Base-by-base conservation (phyloP, 2,113 vertebrate species). In the Macquaria ambigua region DNA sequence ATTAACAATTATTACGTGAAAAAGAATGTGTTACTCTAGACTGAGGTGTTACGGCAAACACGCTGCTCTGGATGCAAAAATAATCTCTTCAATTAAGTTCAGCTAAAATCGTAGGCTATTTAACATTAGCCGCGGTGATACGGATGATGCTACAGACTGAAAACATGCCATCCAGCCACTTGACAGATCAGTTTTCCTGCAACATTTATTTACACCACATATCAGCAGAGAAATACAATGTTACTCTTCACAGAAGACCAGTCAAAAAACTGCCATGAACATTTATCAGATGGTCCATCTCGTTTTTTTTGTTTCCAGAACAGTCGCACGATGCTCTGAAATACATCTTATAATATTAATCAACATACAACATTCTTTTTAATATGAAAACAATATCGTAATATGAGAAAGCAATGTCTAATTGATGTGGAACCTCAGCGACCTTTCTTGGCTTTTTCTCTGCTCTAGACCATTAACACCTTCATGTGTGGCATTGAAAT, bases 131-230 rank as follows among this genome's bases (percentile, higher is more conserved):
- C 1, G 18, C 10, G 20, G 15, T 62, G 18, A 7, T 7, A 62
- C 56, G 2, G 0, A 37, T 9, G 20, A 48, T 48, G 46, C 4
- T 16, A 16, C 4, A 16, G 14, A 48, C 18, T 31, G 43, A 69
- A 72, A 62, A 55, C 8, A 53, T 14, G 2, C 39, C 52, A 21
- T 21, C 21, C 20, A 46, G n/a, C 37, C 6, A 12, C 15, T 14
- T 0, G 43, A 62, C 16, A 7, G 4, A 15, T 71, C n/a, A 0
- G 3, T 62, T 85, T 88, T 87, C 75, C 84, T 69, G 73, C 86
- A 89, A 90, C 85, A 87, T 93, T 93, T 93, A 93, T 93, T 94
- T 83, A 70, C 85, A 88, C 73, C 73, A 90, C 89, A 92, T 3
- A 77, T 80, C 62, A 85, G 85, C 86, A 87, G 75, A 85, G 34